Evolutionary conservation across 2,113 vertebrate species (phyloP), one percentile per base, ranked within the genome.

Genomic region (Ochotona curzoniae): DNA sequence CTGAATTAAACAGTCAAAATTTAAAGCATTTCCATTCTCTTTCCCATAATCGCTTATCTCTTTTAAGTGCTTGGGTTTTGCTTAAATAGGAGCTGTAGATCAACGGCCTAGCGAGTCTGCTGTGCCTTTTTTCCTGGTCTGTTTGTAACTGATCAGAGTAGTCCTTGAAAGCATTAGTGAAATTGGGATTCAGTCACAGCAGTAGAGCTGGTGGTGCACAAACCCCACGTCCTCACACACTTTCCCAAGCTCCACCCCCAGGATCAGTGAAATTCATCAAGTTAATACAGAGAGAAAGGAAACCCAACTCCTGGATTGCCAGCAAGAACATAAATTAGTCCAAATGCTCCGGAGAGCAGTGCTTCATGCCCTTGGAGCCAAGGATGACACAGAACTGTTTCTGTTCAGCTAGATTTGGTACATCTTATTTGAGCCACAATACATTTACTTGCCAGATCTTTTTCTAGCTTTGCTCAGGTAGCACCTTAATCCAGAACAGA

Each of bases 1-100:
- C 89, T 89, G 69, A 97, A 87, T 60, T 76, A 1, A 60, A 83
- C 1, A 69, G 57, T 78, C 67, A 94, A 95, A 96, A 89, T 87
- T 84, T 69, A 78, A 89, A 96, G 94, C 11, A 81, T 57, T 73
- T 80, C 21, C 57, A 83, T 91, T 44, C 94, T 92, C 47, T 90
- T 80, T 51, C 57, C 15, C 64, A 70, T 60, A 83, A 89, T 49
- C 73, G 12, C 32, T 82, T 81, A 49, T 17, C n/a, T 91, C 54
- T 93, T 83, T 71, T 66, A 84, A 93, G 38, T 63, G 23, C 54
- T 89, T 47, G 14, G 13, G 3, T 38, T 94, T 94, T 90, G 35
- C 57, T 69, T 87, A 67, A 92, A 85, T 64, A 63, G 23, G 73
- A 60, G 79, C n/a, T 76, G 0, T 51, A 44, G 44, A 90, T 82